Evolutionary conservation across 1,140 invertebrate species (phyloP), one percentile per base, ranked within the genome.

Genomic region (Bombus consobrinus): DNA sequence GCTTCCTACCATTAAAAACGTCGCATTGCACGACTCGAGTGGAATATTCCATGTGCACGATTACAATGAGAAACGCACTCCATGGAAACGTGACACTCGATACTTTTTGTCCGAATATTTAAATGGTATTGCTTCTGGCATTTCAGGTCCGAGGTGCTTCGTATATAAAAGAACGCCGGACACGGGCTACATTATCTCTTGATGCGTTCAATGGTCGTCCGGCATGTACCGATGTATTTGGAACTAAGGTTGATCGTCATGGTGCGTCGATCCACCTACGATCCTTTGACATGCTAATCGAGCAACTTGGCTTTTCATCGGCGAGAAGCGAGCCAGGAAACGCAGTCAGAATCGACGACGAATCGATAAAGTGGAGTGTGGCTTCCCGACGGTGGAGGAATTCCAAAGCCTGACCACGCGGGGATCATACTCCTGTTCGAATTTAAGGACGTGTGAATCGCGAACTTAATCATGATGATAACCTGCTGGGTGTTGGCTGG

Each of bases 401-500:
- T 87, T 88, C 77, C 89, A 73, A 87, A 88, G 69, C 84, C 76
- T 86, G 86, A 86, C 68, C 59, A 39, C 69, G 22, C 77, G 53
- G 39, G 37, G 15, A 78, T 41, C 62, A 37, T 34, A 9, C 73
- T 39, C 37, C 57, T 62, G 39, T 9, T 57, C 28, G n/a, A 8
- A 43, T 71, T 59, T 10, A 4, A 39, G 69, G 37, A 12, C 37
- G 69, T 57, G 18, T 10, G 6, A 10, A 3, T 47, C 22, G 12
- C 28, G 18, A 43, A 1, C 22, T 41, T 28, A 9, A n/a, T 37
- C 69, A 91, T n/a, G 68, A 91, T 85, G 94, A 93, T 94, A 76
- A 89, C 92, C 32, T 96, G 95, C 81, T 96, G 95, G 94, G 87
- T 96, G 39, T 77, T 95, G 43, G 94, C 93, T 64, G 96, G 95